These are phyloP conservation scores for Solea solea DNA, from an alignment of 2,113 vertebrate species.

Conservation along the genomic window DNA sequence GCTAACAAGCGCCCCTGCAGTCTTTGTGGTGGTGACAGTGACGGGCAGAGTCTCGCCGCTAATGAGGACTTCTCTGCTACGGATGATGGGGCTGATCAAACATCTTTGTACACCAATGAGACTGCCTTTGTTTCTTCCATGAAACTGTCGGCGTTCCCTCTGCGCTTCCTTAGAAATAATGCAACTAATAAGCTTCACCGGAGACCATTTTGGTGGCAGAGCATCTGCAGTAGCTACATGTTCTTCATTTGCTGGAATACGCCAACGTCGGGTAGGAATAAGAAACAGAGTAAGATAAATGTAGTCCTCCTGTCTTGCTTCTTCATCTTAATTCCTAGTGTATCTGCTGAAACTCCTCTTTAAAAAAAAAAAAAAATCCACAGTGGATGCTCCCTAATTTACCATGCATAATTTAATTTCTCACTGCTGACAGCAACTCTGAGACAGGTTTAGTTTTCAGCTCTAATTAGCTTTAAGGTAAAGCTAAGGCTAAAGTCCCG, in stretches of 20 bases:
- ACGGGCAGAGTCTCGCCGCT: conserved; percentile 54
- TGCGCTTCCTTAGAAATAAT: conserved; percentile 29
- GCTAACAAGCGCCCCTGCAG: conserved; percentile 61
- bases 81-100: conserved; percentile 54
- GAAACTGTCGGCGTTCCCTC: conserved; percentile 47
- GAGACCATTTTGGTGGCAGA: conserved; percentile 19
- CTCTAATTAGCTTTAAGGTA: conserved; percentile 16
- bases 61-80: conserved; percentile 64
- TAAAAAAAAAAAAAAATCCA: too few relatives aligned
- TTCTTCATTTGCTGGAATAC: conserved; percentile 15
- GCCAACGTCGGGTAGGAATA: not conserved
- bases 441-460: not conserved
- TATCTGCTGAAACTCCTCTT: conserved; percentile 22
- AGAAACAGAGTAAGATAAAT: not conserved
- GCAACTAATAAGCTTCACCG: conserved; percentile 32
- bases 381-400: conserved; percentile 10
- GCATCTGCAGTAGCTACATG: conserved; percentile 6
- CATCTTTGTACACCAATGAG: conserved; percentile 29
- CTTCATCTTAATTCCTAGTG: conserved; percentile 1
- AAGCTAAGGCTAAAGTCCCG: too few relatives aligned
- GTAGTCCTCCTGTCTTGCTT: not conserved
- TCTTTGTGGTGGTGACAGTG: conserved; percentile 61
- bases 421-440: conserved; percentile 1
- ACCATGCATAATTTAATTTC: not conserved
- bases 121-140: conserved; percentile 50